Evolutionary conservation across 2,888 invertebrate species (phyloP).

Genomic region (Spialia ferax): DNA sequence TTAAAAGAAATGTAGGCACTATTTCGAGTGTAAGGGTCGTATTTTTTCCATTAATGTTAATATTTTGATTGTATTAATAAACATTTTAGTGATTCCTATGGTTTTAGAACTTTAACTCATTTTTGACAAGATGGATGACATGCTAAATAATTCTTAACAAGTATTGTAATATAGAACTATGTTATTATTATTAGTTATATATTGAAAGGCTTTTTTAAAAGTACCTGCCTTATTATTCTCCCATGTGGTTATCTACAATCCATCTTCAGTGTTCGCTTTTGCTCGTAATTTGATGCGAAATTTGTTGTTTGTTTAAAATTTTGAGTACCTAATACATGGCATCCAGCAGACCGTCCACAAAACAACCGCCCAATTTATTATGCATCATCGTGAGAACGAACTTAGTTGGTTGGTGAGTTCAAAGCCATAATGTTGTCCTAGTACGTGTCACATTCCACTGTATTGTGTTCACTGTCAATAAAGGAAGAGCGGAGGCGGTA

Average conservation of each 20-base stretch:
- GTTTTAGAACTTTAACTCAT: not conserved
- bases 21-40: slow-evolving; percentile 13
- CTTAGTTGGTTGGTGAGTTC: not conserved
- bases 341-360: no score
- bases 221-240: no score
- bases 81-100: not conserved
- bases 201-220: no score
- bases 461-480: slow-evolving; percentile 41
- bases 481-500: slow-evolving; percentile 42
- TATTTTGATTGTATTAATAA: slow-evolving; percentile 21
- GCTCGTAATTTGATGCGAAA: no score
- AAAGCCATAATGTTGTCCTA: slow-evolving; percentile 15
- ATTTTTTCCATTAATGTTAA: slow-evolving; percentile 19
- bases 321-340: no score
- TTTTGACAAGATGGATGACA: not conserved
- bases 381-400: not conserved
- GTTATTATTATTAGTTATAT: no score
- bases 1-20: slow-evolving; percentile 17
- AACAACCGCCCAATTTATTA: not conserved
- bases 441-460: slow-evolving; percentile 26
- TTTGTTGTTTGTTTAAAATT: no score
- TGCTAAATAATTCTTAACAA: no score
- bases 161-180: no score
- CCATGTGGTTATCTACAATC: no score
- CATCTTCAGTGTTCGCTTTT: no score